These are phyloP conservation scores for rabbit (Oryctolagus cuniculus) DNA, from an alignment of 2,113 vertebrate genomes.

Conservation along the genomic window DNA sequence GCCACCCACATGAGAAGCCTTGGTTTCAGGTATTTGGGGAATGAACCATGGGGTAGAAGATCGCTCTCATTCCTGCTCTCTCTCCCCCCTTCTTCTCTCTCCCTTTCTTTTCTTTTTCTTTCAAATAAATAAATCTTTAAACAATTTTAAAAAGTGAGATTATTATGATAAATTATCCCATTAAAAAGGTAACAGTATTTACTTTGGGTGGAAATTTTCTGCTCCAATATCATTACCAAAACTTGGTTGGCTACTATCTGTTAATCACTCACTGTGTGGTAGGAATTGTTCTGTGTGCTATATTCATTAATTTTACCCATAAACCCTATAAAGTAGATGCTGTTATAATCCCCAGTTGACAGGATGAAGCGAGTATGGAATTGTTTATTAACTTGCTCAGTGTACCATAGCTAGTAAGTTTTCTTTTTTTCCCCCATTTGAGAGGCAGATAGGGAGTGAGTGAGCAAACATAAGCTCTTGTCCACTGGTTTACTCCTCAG, in stretches of 20 bases:
- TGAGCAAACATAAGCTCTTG: no score
- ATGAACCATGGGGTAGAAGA: no score
- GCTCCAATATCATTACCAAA: not conserved
- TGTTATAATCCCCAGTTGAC: not conserved
- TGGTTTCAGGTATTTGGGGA: no score
- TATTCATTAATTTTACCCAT: constrained; percentile 27
- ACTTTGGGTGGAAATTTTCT: constrained; percentile 3
- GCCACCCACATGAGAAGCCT: no score
- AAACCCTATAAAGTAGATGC: not conserved
- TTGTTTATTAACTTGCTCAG: not conserved
- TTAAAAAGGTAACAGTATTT: not conserved
- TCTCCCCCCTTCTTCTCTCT: no score
- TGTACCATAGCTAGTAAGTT: not conserved
- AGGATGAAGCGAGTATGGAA: not conserved
- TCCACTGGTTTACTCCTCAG: no score
- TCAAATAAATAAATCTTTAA: no score
- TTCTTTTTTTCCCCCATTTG: not conserved
- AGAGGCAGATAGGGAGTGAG: no score
- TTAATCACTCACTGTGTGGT: not conserved
- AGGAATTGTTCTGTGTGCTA: not conserved
- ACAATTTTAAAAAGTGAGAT: not conserved
- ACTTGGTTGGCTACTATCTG: not conserved
- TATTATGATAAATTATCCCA: not conserved
- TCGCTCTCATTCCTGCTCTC: no score
- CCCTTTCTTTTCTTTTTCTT: no score